Evolutionary conservation across 2,797 vertebrate species (phyloP).

Genomic region (Holocentrus rufus): DNA sequence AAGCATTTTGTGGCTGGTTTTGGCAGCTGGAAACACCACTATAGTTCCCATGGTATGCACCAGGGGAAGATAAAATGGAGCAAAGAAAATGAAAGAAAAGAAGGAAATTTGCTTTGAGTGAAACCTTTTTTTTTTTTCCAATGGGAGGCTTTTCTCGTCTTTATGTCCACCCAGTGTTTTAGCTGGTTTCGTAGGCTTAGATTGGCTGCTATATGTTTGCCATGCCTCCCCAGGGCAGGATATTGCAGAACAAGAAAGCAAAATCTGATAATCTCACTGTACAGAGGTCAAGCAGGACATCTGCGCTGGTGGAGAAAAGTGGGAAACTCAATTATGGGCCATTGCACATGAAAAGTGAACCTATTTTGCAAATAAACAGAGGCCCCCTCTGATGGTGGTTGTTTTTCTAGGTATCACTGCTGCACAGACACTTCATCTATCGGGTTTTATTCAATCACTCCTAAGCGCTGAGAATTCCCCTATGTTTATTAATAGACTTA

Average conservation of each 20-base stretch:
- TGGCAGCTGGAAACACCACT: constrained; percentile 70
- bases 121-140: constrained; percentile 44
- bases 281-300: constrained; percentile 19
- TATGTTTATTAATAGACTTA: constrained; percentile 35
- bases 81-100: constrained; percentile 58
- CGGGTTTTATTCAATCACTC: constrained; percentile 38
- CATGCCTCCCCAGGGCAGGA: constrained; percentile 39
- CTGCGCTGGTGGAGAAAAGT: constrained; percentile 16
- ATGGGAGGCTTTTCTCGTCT: constrained; percentile 27
- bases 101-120: constrained; percentile 58
- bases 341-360: constrained; percentile 32
- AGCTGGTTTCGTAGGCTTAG: constrained; percentile 32
- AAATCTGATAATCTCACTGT: constrained; percentile 31
- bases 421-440: constrained; percentile 26
- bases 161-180: constrained; percentile 32
- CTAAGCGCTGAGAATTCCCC: constrained; percentile 15
- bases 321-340: constrained; percentile 29
- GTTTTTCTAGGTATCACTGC: constrained; percentile 17
- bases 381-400: constrained; percentile 31
- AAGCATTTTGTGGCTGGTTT: constrained; percentile 67
- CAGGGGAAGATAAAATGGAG: constrained; percentile 57
- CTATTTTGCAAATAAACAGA: constrained; percentile 23
- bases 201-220: constrained; percentile 30
- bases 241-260: constrained; percentile 43
- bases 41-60: constrained; percentile 59